Evolutionary conservation across 2,888 invertebrate species (phyloP).

Genomic region (Ophonus ardosiacus): DNA sequence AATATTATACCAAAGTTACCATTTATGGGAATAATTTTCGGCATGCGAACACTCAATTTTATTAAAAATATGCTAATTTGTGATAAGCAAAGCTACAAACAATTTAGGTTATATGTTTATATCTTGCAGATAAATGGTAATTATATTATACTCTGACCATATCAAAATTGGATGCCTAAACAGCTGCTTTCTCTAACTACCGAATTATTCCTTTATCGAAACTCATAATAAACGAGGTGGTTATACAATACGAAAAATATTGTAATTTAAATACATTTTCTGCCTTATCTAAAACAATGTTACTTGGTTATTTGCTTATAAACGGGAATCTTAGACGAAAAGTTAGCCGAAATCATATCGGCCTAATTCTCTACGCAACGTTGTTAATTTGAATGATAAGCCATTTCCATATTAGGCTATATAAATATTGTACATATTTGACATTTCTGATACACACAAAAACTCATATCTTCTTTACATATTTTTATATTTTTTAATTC

Average conservation of each 20-base stretch:
- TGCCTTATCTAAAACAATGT: too few relatives aligned
- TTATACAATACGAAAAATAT: not conserved
- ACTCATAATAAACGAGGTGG: not conserved
- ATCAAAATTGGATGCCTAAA: not conserved
- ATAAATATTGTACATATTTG: too few relatives aligned
- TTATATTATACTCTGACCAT: not conserved
- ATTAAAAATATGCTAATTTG: conserved; percentile 63
- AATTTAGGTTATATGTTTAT: conserved; percentile 55
- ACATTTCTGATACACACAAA: too few relatives aligned
- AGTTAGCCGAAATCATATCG: too few relatives aligned
- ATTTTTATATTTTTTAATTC: too few relatives aligned
- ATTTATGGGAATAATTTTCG: conserved; percentile 61
- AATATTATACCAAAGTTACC: conserved; percentile 55
- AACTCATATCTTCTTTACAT: too few relatives aligned
- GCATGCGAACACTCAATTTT: conserved; percentile 63
- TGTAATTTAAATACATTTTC: too few relatives aligned
- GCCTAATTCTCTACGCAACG: too few relatives aligned
- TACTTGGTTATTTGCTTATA: too few relatives aligned
- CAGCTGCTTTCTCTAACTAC: not conserved
- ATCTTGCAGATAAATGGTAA: conserved; percentile 20
- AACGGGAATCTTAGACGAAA: too few relatives aligned
- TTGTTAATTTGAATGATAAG: too few relatives aligned
- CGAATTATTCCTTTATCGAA: not conserved
- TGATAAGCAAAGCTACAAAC: conserved; percentile 62
- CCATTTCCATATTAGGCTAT: too few relatives aligned